Evolutionary conservation across 2,888 invertebrate genomes (phyloP).

Genomic region (Pterobdella sp.): DNA sequence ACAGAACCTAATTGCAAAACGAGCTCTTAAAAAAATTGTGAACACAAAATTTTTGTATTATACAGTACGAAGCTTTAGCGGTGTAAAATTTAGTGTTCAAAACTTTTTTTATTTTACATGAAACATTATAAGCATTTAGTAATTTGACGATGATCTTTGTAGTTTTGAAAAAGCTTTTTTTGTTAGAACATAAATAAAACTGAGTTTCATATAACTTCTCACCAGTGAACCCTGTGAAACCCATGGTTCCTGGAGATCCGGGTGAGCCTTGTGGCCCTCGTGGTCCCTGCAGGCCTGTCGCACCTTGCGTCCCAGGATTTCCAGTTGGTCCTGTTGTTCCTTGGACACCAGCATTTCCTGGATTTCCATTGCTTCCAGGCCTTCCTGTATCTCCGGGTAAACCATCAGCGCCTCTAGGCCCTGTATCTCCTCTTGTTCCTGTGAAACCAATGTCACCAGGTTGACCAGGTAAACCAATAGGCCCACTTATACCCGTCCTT

Average conservation of each 20-base stretch:
- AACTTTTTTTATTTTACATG: no score
- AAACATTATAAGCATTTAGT: no score
- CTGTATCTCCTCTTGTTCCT: conserved; percentile 22
- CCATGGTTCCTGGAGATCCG: conserved; percentile 24
- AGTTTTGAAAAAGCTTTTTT: no score
- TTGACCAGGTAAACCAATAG: background rate
- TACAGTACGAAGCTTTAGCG: no score
- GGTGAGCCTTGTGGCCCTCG: conserved; percentile 10
- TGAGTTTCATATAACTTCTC: no score
- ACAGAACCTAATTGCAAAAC: no score
- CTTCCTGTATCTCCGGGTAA: conserved; percentile 17
- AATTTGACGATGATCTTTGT: no score
- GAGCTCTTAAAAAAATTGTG: no score
- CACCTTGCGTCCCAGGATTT: conserved; percentile 33
- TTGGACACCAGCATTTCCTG: conserved; percentile 48
- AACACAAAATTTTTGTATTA: no score
- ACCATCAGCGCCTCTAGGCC: conserved; percentile 20
- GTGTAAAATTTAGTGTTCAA: no score
- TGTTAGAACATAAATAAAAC: no score
- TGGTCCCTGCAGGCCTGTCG: conserved; percentile 29
- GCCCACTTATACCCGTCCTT: conserved; percentile 9
- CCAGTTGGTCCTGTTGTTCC: conserved; percentile 35
- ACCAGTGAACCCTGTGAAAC: conserved; percentile 27
- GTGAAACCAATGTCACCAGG: background rate
- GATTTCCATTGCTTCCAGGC: conserved; percentile 23